Percentiles rank a stretch among this genome's conserved stretches.
Evolutionary conservation across 2,888 invertebrate species (phyloP).

Genomic region (Orchesellides sinensis): DNA sequence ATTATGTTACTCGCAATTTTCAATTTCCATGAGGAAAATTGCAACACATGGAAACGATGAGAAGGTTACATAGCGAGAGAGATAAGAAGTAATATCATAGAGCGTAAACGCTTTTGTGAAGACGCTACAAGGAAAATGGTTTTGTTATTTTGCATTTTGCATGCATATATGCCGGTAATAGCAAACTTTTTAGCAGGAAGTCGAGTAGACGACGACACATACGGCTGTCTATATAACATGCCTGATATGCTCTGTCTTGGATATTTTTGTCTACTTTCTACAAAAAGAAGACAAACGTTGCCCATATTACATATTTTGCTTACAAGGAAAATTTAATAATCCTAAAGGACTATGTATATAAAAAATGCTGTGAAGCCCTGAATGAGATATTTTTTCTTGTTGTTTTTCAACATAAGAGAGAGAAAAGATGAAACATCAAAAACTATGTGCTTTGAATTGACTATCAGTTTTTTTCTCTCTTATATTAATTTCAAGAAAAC

Average conservation of each 20-base stretch:
- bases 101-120: conserved; percentile 16
- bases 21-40: conserved; percentile 8
- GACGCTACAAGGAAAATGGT: conserved; percentile 9
- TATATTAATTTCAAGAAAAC: background rate
- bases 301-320: too few relatives aligned
- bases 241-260: too few relatives aligned
- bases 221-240: background rate
- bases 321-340: conserved; percentile 28
- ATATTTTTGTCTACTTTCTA: too few relatives aligned
- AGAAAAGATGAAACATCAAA: conserved; percentile 15
- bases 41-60: conserved; percentile 3
- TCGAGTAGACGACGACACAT: conserved; percentile 7
- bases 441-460: conserved; percentile 15
- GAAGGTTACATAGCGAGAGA: conserved; percentile 3
- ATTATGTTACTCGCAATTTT: too few relatives aligned
- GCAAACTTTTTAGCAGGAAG: background rate
- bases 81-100: too few relatives aligned
- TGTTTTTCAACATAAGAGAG: background rate
- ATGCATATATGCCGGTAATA: background rate
- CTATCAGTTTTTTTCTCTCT: background rate
- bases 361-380: conserved; percentile 5
- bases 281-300: too few relatives aligned
- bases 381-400: background rate
- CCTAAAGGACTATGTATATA: conserved; percentile 16
- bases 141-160: background rate